phyloP scores from a whole-genome alignment of 1,140 invertebrate genomes.

The Zaprionus lachaisei region DNA sequence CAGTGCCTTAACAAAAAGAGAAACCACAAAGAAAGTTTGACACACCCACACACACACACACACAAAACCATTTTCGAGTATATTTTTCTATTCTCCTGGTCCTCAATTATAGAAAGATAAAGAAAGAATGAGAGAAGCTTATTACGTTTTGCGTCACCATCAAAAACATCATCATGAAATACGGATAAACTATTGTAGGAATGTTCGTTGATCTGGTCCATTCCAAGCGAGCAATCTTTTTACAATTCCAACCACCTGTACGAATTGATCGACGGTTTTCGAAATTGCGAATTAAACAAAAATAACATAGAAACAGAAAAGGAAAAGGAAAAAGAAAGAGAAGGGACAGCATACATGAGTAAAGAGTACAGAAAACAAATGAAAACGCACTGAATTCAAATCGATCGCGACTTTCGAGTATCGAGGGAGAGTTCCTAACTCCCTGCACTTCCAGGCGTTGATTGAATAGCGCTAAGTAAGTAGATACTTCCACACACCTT shows the following conservation, averaged over 20 bases:
- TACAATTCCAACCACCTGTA: slow-evolving; percentile 80
- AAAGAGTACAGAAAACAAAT: slow-evolving; percentile 24
- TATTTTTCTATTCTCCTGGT: slow-evolving; percentile 19
- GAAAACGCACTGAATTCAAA: slow-evolving; percentile 75
- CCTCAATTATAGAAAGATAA: slow-evolving; percentile 20
- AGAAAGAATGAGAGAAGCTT: slow-evolving; percentile 14
- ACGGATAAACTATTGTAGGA: slow-evolving; percentile 64
- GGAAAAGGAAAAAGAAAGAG: slow-evolving; percentile 9
- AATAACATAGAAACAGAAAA: slow-evolving; percentile 4
- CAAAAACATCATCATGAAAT: slow-evolving; percentile 37
- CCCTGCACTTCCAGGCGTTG: slow-evolving; percentile 41
- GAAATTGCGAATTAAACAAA: slow-evolving; percentile 19
- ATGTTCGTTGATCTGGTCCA: slow-evolving; percentile 73
- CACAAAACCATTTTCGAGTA: slow-evolving; percentile 3
- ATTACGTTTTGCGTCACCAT: slow-evolving; percentile 49
- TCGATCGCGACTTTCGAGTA: slow-evolving; percentile 69
- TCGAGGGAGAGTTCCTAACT: slow-evolving; percentile 42
- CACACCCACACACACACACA: slow-evolving; percentile 39
- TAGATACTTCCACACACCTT: slow-evolving; percentile 41
- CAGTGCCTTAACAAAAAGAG: slow-evolving; percentile 71
- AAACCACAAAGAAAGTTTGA: slow-evolving; percentile 33
- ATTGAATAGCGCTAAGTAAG: slow-evolving; percentile 38
- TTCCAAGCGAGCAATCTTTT: slow-evolving; percentile 80
- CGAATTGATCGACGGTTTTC: slow-evolving; percentile 43
- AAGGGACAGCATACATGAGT: background rate